Conservation (phyloP, 2,888 invertebrate species). For the Fragum whitleyi region DNA sequence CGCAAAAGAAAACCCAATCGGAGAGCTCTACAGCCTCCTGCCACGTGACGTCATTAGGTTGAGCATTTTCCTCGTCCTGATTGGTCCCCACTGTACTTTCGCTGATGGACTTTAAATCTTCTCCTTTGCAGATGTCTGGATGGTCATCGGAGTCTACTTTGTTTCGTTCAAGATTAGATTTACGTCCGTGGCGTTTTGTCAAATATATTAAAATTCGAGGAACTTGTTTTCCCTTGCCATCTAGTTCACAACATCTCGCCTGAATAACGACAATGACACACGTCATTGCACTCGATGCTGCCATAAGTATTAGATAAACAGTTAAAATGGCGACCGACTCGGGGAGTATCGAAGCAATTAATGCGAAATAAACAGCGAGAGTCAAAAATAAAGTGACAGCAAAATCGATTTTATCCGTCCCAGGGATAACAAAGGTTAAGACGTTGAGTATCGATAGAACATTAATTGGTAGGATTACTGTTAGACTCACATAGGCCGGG, state of each 20-base stretch:
- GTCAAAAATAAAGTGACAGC: conserved; percentile 2
- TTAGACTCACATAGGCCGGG: not conserved
- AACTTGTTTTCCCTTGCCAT: not conserved
- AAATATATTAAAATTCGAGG: not conserved
- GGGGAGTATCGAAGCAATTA: not conserved
- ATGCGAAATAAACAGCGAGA: conserved; percentile 1
- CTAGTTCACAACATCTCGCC: not conserved
- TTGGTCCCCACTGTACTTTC: not conserved
- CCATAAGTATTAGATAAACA: not conserved
- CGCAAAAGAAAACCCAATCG: not conserved
- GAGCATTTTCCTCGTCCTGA: not conserved
- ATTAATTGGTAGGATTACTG: not conserved
- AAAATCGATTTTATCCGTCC: not conserved
- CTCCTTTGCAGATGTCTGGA: not conserved
- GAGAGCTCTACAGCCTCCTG: not conserved
- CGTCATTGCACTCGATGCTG: not conserved
- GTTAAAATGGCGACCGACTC: conserved; percentile 1
- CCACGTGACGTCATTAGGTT: not conserved
- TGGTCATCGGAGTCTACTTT: not conserved
- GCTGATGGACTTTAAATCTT: not conserved
- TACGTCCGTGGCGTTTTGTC: not conserved
- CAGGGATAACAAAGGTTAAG: not conserved
- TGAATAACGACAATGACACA: not conserved
- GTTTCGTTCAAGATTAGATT: not conserved
- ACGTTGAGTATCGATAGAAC: not conserved